Evolutionary conservation across 1,140 invertebrate genomes (phyloP).

Genomic region (Lordiphosa clarofinis): DNA sequence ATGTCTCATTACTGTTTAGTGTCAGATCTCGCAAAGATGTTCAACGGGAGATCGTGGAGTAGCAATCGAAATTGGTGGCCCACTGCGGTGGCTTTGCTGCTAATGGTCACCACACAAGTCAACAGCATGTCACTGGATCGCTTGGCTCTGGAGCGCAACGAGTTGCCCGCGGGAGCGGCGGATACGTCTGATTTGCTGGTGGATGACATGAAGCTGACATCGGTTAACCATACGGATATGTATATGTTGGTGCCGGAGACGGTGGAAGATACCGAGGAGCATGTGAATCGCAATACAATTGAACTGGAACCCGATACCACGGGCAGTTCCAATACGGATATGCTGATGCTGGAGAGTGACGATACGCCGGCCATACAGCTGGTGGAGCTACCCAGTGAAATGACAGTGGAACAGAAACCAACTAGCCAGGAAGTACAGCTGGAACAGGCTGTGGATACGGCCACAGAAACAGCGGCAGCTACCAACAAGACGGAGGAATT

Average conservation of each 20-base stretch:
- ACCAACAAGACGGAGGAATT: neutral
- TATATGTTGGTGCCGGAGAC: constrained; percentile 65
- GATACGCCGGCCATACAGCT: constrained; percentile 60
- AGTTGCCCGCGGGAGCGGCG: constrained; percentile 28
- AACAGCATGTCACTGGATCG: constrained; percentile 67
- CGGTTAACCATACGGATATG: constrained; percentile 55
- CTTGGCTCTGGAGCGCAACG: constrained; percentile 64
- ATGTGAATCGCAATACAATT: constrained; percentile 60
- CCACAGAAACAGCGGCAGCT: constrained; percentile 27
- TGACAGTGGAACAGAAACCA: constrained; percentile 26
- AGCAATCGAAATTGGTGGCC: constrained; percentile 12
- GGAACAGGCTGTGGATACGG: constrained; percentile 30
- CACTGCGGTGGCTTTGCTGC: constrained; percentile 18
- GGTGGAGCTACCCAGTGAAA: constrained; percentile 56
- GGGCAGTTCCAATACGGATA: constrained; percentile 37
- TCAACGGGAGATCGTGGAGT: constrained; percentile 67
- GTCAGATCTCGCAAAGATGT: constrained; percentile 79
- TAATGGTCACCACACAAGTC: constrained; percentile 13
- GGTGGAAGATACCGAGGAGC: constrained; percentile 47
- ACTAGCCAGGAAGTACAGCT: constrained; percentile 16
- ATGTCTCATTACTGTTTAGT: constrained; percentile 80
- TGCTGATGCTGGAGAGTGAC: constrained; percentile 74
- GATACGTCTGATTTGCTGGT: constrained; percentile 36
- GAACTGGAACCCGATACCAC: constrained; percentile 26
- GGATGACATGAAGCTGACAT: constrained; percentile 67